Conservation (phyloP, 2,888 invertebrate genomes). For the Arctia plantaginis region DNA sequence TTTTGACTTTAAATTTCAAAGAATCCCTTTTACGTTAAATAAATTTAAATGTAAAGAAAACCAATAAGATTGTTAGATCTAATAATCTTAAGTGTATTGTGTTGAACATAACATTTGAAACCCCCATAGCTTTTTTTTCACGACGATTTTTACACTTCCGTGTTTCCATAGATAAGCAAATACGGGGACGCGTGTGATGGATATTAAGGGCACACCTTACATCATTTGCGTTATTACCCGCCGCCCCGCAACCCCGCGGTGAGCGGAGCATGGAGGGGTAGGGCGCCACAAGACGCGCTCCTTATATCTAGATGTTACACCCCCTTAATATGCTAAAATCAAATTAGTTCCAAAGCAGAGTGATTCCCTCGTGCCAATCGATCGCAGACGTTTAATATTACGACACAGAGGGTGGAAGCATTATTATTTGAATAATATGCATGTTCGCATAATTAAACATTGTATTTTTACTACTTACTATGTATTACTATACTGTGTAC, state of each 20-base stretch:
- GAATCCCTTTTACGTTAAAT: conserved; percentile 14
- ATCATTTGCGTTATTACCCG: conserved; percentile 85
- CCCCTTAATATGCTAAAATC: conserved; percentile 87
- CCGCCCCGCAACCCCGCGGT: conserved; percentile 49
- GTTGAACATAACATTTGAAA: conserved; percentile 67
- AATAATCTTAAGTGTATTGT: conserved; percentile 80
- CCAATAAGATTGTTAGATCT: conserved; percentile 54
- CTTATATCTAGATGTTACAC: conserved; percentile 82
- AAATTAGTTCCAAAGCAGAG: conserved; percentile 85
- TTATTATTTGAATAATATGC: conserved; percentile 67
- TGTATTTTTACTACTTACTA: conserved; percentile 51
- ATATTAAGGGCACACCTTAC: conserved; percentile 87
- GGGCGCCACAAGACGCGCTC: conserved; percentile 78
- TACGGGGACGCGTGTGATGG: conserved; percentile 85
- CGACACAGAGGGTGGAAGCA: conserved; percentile 58
- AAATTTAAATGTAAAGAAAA: conserved; percentile 34
- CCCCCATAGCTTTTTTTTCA: conserved; percentile 69
- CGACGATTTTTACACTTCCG: conserved; percentile 86
- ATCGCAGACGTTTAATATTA: conserved; percentile 78
- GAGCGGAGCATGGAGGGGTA: conserved; percentile 63
- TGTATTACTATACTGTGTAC: no score
- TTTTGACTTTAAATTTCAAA: background rate
- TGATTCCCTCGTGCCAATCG: conserved; percentile 80
- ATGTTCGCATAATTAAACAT: conserved; percentile 64
- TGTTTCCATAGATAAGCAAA: conserved; percentile 86